These are phyloP conservation scores for Brachionus paranguensis DNA, from an alignment of 1,140 invertebrate genomes.

Conservation along the genomic window DNA sequence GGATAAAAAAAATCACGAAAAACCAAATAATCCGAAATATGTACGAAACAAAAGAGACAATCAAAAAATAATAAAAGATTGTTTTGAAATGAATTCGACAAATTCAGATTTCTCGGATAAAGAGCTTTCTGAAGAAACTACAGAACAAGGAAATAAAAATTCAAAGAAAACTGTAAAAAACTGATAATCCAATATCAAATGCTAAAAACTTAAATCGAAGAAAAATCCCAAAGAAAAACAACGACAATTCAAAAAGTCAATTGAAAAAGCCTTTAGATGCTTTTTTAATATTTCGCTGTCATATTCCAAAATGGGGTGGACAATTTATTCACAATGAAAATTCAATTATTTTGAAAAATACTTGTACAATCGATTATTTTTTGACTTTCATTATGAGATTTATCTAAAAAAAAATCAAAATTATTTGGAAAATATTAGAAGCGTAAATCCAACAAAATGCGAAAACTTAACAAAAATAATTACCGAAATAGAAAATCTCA, in stretches of 20 bases:
- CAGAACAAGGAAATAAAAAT: background rate
- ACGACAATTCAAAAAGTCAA: slow-evolving; percentile 12
- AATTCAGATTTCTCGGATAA: slow-evolving; percentile 1
- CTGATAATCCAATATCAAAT: slow-evolving; percentile 3
- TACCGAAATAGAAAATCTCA: background rate
- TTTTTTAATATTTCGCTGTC: slow-evolving; percentile 5
- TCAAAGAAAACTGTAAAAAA: background rate
- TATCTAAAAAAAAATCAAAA: background rate
- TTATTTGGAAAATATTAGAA: slow-evolving; percentile 1
- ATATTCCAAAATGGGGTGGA: slow-evolving; percentile 2
- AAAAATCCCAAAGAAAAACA: background rate
- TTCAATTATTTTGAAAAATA: background rate
- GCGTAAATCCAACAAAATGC: background rate
- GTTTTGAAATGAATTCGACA: background rate
- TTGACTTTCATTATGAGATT: background rate
- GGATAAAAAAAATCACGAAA: background rate
- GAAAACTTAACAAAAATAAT: background rate
- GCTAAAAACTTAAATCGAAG: slow-evolving; percentile 12
- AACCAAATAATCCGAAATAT: slow-evolving; percentile 2
- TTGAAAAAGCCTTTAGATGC: background rate
- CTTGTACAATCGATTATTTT: slow-evolving; percentile 20
- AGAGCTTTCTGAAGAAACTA: background rate
- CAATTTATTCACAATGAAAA: background rate
- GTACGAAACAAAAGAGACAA: background rate
- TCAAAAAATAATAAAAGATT: slow-evolving; percentile 2